Percentiles rank a stretch among this genome's conserved stretches.
phyloP scores from a whole-genome alignment of 2,113 vertebrate genomes.

The Lates calcarifer region DNA sequence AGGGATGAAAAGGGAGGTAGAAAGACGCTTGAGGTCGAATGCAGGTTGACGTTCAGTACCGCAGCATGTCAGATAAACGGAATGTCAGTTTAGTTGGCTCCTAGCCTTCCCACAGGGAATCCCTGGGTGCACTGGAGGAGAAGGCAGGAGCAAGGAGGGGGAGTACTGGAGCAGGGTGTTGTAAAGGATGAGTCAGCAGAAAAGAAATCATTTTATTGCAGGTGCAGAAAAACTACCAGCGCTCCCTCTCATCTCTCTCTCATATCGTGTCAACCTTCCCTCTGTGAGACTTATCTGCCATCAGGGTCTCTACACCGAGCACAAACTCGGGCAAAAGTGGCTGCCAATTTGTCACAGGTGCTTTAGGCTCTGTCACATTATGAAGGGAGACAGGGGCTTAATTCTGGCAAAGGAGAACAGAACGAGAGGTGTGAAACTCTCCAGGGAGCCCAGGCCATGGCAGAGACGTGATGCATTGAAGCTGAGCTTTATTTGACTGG shows the following conservation, averaged over 20 bases:
- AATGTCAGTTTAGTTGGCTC: constrained; percentile 61
- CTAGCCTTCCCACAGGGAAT: constrained; percentile 58
- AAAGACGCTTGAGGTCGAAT: constrained; percentile 68
- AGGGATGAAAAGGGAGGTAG: constrained; percentile 31
- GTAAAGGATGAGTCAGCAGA: constrained; percentile 73
- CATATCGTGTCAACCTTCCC: constrained; percentile 64
- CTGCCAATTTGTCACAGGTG: constrained; percentile 72
- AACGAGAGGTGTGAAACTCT: constrained; percentile 39
- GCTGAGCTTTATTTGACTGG: constrained; percentile 45
- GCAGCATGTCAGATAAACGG: constrained; percentile 63
- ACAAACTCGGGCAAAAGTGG: constrained; percentile 69
- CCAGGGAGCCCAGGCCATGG: neutral
- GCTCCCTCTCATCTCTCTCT: constrained; percentile 27
- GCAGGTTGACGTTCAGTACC: constrained; percentile 67
- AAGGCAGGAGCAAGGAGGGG: neutral
- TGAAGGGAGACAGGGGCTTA: constrained; percentile 48
- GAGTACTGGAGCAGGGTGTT: constrained; percentile 29
- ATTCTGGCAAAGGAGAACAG: constrained; percentile 46
- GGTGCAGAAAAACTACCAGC: constrained; percentile 62
- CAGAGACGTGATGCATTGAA: constrained; percentile 35
- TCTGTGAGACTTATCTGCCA: constrained; percentile 68
- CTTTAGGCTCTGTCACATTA: constrained; percentile 67
- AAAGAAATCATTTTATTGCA: constrained; percentile 57
- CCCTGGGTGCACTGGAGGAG: constrained; percentile 47
- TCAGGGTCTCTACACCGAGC: constrained; percentile 57